phyloP scores from a whole-genome alignment of 2,888 invertebrate genomes.

The Oxytorus armatus region DNA sequence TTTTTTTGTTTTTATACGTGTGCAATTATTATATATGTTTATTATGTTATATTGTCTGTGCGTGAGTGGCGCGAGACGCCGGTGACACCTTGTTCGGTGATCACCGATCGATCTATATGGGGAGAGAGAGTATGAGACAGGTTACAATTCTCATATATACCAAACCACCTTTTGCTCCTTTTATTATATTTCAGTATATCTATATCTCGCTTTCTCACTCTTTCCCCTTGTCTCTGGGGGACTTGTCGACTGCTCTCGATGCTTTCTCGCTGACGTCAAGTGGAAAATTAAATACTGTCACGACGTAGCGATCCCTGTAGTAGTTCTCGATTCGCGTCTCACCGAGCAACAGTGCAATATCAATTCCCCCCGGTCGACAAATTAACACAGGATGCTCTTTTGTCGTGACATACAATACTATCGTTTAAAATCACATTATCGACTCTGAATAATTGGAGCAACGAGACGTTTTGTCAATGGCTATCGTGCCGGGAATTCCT shows the following conservation, averaged over 20 bases:
- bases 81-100: slow-evolving; percentile 78
- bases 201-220: slow-evolving; percentile 34
- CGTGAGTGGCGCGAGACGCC: slow-evolving; percentile 52
- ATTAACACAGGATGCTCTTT: background rate
- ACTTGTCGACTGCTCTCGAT: slow-evolving; percentile 62
- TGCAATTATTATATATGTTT: slow-evolving; percentile 6
- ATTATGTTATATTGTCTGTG: slow-evolving; percentile 13
- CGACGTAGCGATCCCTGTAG: slow-evolving; percentile 38
- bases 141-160: slow-evolving; percentile 63
- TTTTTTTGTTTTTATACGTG: background rate
- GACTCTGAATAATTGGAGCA: slow-evolving; percentile 49
- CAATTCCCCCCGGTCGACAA: background rate
- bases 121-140: slow-evolving; percentile 72
- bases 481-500: slow-evolving; percentile 26
- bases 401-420: background rate
- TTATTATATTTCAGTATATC: background rate
- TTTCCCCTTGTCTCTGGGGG: slow-evolving; percentile 16
- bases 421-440: background rate
- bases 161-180: slow-evolving; percentile 58
- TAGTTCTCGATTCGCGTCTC: slow-evolving; percentile 43
- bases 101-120: slow-evolving; percentile 68
- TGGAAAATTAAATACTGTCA: slow-evolving; percentile 49
- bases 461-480: slow-evolving; percentile 22
- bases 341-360: slow-evolving; percentile 41
- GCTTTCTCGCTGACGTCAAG: slow-evolving; percentile 63